Evolutionary conservation across 2,888 invertebrate genomes (phyloP).

Genomic region (Laothoe populi): DNA sequence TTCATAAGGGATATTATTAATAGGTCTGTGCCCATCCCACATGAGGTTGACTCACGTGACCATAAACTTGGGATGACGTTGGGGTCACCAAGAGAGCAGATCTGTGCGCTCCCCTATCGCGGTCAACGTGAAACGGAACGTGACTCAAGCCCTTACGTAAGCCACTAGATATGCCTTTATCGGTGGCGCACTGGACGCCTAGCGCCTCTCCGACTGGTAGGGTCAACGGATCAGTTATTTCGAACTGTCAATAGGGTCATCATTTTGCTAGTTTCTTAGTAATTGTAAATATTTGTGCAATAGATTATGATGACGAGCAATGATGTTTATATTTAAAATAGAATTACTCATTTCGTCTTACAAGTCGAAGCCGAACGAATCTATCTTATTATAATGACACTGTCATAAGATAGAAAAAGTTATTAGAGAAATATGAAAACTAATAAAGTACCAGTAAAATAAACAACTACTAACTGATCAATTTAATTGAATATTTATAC

Average conservation of each 20-base stretch:
- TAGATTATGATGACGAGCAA: neutral
- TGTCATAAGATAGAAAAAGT: too few relatives aligned
- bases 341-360: too few relatives aligned
- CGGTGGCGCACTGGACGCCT: neutral
- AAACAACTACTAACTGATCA: too few relatives aligned
- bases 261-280: neutral
- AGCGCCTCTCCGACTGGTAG: constrained; percentile 11
- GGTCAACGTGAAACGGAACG: constrained; percentile 31
- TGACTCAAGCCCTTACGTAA: constrained; percentile 39
- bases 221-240: constrained; percentile 30
- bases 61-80: constrained; percentile 24
- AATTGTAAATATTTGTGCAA: neutral
- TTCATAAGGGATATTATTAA: constrained; percentile 4
- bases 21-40: neutral
- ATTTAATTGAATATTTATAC: too few relatives aligned
- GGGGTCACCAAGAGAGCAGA: constrained; percentile 33
- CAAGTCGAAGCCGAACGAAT: too few relatives aligned
- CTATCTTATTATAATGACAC: too few relatives aligned
- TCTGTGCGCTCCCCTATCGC: constrained; percentile 36
- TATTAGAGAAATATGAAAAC: too few relatives aligned
- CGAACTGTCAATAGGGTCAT: constrained; percentile 16
- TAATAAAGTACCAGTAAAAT: too few relatives aligned
- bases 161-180: constrained; percentile 28
- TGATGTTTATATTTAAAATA: neutral
- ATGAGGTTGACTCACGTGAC: constrained; percentile 3